phyloP scores from a whole-genome alignment of 1,140 invertebrate species.

The Tyrophagus putrescentiae region DNA sequence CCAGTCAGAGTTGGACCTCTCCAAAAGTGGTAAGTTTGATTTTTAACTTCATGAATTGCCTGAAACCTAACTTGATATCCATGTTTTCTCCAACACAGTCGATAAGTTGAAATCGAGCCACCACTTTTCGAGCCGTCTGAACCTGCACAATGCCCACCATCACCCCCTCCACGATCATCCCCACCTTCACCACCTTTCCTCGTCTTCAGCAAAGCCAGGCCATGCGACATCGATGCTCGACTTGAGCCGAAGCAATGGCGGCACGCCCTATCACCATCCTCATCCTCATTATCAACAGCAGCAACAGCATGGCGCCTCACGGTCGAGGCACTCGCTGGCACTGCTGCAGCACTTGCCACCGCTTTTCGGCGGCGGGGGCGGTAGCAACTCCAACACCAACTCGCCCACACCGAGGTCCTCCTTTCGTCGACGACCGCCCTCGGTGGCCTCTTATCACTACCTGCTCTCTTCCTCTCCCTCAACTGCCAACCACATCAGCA shows the following conservation, averaged over 20 bases:
- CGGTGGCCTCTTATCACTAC: conserved; percentile 8
- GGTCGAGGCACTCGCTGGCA: conserved; percentile 7
- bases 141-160: too few species aligned
- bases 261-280: neutral
- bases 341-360: neutral
- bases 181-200: too few species aligned
- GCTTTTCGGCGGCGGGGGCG: neutral
- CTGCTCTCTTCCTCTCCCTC: neutral
- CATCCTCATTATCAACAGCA: neutral
- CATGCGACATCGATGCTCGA: conserved; percentile 14
- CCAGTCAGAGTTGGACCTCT: too few species aligned
- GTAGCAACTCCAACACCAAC: neutral
- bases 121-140: too few species aligned
- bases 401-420: neutral
- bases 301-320: conserved; percentile 3
- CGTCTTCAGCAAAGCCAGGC: neutral
- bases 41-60: too few species aligned
- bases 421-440: conserved; percentile 8
- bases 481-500: neutral
- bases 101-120: too few species aligned
- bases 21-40: too few species aligned
- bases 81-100: too few species aligned
- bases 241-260: neutral
- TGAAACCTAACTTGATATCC: too few species aligned
- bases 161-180: too few species aligned